Evolutionary conservation across 2,113 vertebrate species (phyloP).

Genomic region (Anhinga anhinga): DNA sequence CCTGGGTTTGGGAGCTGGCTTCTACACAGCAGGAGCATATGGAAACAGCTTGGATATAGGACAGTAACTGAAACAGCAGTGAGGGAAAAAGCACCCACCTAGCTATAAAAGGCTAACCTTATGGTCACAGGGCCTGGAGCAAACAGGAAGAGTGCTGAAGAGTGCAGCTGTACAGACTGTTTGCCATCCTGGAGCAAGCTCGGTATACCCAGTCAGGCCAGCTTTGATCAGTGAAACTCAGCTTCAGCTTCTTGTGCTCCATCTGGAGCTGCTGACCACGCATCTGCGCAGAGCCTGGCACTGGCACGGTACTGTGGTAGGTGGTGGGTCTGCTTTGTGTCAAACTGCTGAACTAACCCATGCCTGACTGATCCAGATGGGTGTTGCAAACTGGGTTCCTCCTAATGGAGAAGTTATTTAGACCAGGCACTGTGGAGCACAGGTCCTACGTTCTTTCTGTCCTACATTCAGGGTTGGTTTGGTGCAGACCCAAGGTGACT

Average conservation of each 20-base stretch:
- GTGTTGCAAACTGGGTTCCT: neutral
- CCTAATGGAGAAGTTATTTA: neutral
- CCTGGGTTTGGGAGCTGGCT: neutral
- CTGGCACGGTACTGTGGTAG: neutral
- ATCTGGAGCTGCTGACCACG: neutral
- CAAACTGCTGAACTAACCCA: neutral
- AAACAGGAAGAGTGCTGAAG: neutral
- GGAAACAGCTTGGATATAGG: neutral
- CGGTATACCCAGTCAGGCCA: accelerated
- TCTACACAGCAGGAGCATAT: neutral
- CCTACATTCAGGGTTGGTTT: neutral
- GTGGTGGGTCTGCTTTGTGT: neutral
- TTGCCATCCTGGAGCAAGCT: neutral
- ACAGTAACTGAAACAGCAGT: neutral
- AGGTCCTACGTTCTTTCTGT: neutral
- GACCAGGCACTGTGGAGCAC: neutral
- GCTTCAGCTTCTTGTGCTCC: neutral
- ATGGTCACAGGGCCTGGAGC: neutral
- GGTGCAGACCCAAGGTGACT: neutral
- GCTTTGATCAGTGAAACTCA: neutral
- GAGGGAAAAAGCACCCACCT: neutral
- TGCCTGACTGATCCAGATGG: neutral
- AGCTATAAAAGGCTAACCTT: neutral
- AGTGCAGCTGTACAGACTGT: neutral
- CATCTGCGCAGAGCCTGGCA: neutral